Base-by-base conservation (phyloP, 2,797 vertebrate species). In the Amblyopsis hoosieri region DNA sequence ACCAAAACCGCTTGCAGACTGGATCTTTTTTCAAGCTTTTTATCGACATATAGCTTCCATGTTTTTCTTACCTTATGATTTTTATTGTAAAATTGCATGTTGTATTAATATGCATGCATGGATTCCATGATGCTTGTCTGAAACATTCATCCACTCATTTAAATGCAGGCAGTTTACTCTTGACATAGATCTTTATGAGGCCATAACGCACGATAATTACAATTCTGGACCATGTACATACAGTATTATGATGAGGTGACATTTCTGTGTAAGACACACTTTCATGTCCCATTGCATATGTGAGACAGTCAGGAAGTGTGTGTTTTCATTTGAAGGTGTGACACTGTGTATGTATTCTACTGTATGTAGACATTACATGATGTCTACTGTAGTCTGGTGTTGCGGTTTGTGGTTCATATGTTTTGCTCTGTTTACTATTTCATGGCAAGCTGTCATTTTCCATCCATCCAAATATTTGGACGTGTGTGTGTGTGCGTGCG, bases 361-460 rank as follows among this genome's bases (percentile, higher is more conserved):
- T 37, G 33, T 37, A 37, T 8, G 33, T 37, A 37, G 33, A 6
- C 33, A 37, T 37, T 37, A 1, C 8, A 1, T 1, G 33, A 37
- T 7, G 33, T 37, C 33, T 37, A 29, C 3, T 29, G 23, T 29
- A 37, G 33, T 12, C 12, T 53, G 19, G 51, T 53, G 51, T 11
- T 14, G 9, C 15, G 15, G 13, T 52, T 13, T 54, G 51, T 68
- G 31, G 23, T 33, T 62, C 69, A 52, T 29, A 29, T 29, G 23
- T 69, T 74, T 57, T 29, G 17, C 6, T 66, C 23, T 3, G 45
- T 49, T 60, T 58, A 31, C 61, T 53, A 23, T 50, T 57, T 17
- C 57, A 74, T 71, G 70, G 47, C 57, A 13, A 50, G 58, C 33
- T 47, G 12, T 72, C 60, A 54, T 56, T 48, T 59, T 54, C 47